phyloP scores from a whole-genome alignment of 2,888 invertebrate genomes.

The Ligdia adustata region DNA sequence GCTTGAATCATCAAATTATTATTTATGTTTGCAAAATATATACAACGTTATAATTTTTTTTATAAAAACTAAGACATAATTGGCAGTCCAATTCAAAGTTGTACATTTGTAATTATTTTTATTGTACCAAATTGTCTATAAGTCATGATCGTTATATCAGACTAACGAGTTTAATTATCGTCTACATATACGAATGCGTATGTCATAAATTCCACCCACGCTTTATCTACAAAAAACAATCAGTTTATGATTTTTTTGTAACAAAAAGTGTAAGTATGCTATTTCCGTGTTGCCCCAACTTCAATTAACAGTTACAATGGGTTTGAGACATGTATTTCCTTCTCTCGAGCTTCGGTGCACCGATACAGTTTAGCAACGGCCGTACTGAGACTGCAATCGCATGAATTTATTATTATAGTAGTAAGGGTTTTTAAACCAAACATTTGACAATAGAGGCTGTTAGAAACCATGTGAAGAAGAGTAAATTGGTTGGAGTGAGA shows the following conservation, averaged over 20 bases:
- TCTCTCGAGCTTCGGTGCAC: not conserved
- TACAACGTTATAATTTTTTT: no score
- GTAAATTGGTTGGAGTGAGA: no score
- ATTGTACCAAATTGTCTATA: slow-evolving; percentile 5
- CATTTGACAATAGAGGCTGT: no score
- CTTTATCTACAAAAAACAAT: slow-evolving; percentile 18
- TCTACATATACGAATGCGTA: not conserved
- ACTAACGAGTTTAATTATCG: slow-evolving; percentile 15
- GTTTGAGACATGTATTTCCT: slow-evolving; percentile 6
- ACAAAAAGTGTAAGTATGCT: slow-evolving; percentile 3
- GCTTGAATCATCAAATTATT: no score
- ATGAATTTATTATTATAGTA: not conserved
- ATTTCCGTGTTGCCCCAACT: slow-evolving; percentile 33
- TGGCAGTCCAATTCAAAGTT: not conserved
- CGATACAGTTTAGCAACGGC: slow-evolving; percentile 8
- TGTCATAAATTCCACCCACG: slow-evolving; percentile 14
- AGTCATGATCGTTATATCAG: slow-evolving; percentile 2
- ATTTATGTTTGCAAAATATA: no score
- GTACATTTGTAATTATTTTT: not conserved
- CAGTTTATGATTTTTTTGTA: slow-evolving; percentile 12
- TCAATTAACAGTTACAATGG: slow-evolving; percentile 24
- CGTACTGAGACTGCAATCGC: slow-evolving; percentile 15
- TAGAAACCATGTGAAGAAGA: no score
- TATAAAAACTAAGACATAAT: not conserved
- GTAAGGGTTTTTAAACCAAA: slow-evolving; percentile 4